These are phyloP conservation scores for Chrysina gloriosa DNA, from an alignment of 2,888 invertebrate genomes.

Conservation along the genomic window DNA sequence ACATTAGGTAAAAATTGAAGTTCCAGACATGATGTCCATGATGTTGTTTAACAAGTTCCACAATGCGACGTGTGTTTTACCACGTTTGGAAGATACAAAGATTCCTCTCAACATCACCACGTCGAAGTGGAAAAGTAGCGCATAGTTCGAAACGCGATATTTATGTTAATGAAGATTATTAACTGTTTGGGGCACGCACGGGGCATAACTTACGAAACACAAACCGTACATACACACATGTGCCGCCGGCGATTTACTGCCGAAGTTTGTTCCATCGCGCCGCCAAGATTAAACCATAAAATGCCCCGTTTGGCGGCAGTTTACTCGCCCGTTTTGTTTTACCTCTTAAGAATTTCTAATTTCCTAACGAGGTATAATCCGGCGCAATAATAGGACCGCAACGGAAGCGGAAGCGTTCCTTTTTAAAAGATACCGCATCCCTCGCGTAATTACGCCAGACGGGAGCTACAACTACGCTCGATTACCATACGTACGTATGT, in stretches of 20 bases:
- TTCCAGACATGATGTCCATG: too few species aligned
- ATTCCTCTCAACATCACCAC: too few species aligned
- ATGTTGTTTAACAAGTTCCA: too few species aligned
- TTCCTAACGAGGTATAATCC: conserved; percentile 48
- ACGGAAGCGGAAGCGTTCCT: background rate
- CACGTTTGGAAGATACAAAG: too few species aligned
- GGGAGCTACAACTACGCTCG: too few species aligned
- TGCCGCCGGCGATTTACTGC: conserved; percentile 54
- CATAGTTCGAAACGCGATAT: too few species aligned
- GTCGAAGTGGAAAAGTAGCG: too few species aligned
- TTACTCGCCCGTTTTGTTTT: conserved; percentile 47
- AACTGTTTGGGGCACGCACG: conserved; percentile 39
- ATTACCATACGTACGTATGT: too few species aligned
- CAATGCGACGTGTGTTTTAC: too few species aligned
- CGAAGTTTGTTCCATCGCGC: conserved; percentile 51
- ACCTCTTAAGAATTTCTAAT: conserved; percentile 51
- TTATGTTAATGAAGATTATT: conserved; percentile 41
- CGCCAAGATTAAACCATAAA: conserved; percentile 53
- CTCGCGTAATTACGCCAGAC: too few species aligned
- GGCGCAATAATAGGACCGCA: conserved; percentile 15
- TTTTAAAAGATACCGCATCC: too few species aligned
- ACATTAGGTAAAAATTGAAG: too few species aligned
- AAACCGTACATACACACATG: conserved; percentile 47
- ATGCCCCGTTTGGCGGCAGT: conserved; percentile 48
- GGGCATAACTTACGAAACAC: conserved; percentile 31